Evolutionary conservation across 2,797 vertebrate species (phyloP).

Genomic region (Acipenser ruthenus): DNA sequence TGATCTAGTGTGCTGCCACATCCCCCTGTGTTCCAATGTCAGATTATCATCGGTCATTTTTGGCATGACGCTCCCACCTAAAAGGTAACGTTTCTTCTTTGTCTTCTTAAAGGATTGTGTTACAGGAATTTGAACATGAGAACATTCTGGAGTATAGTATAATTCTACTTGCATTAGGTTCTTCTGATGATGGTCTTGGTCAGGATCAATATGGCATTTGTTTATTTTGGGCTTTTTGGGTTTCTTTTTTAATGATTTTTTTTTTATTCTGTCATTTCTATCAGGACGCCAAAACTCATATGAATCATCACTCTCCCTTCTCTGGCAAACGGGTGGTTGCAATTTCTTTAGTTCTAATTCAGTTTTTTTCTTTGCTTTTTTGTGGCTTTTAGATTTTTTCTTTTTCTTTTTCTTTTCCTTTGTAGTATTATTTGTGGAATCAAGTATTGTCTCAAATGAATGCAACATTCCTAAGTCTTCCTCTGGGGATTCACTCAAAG

Average conservation of each 20-base stretch:
- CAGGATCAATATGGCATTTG: constrained; percentile 14
- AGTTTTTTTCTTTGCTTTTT: constrained; percentile 4
- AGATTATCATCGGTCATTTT: constrained; percentile 1
- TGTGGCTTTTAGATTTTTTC: constrained; percentile 27
- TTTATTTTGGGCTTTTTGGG: constrained; percentile 3
- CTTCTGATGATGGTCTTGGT: constrained; percentile 11
- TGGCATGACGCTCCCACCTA: background rate
- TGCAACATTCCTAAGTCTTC: background rate
- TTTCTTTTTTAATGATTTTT: constrained; percentile 7
- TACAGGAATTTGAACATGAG: background rate
- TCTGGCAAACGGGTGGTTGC: no score
- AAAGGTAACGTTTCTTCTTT: background rate
- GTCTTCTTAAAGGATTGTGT: background rate
- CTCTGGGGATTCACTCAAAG: background rate
- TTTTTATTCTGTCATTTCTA: no score
- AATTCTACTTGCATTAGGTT: constrained; percentile 23
- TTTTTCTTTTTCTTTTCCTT: constrained; percentile 37
- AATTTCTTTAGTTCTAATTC: no score
- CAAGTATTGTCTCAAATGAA: background rate
- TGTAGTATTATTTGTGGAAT: constrained; percentile 11
- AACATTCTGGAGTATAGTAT: constrained; percentile 19
- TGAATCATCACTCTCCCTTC: no score
- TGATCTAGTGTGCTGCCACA: background rate
- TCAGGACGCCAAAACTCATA: no score
- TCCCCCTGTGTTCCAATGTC: background rate